Conservation (phyloP, 2,113 vertebrate genomes). For the Pomatorhinus ruficollis region DNA sequence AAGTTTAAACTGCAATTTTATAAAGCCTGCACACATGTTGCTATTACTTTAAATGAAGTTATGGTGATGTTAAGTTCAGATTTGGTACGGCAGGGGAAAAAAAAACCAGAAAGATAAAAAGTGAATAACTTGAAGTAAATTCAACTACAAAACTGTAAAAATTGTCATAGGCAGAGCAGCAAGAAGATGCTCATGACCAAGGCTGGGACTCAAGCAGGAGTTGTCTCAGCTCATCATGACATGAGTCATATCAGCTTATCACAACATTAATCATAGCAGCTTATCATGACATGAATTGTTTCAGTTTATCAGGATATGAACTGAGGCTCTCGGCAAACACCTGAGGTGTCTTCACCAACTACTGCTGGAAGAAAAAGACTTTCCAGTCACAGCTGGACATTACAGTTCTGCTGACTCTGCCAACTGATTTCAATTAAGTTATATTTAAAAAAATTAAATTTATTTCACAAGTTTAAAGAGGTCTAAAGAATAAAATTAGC, state of each 20-base stretch:
- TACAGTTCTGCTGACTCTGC: not conserved
- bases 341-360: not conserved
- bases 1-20: not conserved
- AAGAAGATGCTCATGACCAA: not conserved
- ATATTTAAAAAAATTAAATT: not conserved
- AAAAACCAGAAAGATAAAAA: not conserved
- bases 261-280: not conserved
- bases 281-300: not conserved
- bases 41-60: not conserved
- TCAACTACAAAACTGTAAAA: not conserved
- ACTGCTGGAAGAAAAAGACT: not conserved
- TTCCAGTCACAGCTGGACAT: not conserved
- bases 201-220: not conserved
- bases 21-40: not conserved
- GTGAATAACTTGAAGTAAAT: accelerated
- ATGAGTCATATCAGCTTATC: no score
- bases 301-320: not conserved
- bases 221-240: not conserved
- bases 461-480: not conserved
- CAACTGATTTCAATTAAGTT: not conserved
- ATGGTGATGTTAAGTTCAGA: not conserved
- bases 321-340: not conserved
- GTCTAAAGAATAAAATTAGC: not conserved
- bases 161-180: not conserved
- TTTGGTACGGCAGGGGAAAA: not conserved